Conservation (phyloP, 2,113 vertebrate genomes). For the Corythaixoides concolor region DNA sequence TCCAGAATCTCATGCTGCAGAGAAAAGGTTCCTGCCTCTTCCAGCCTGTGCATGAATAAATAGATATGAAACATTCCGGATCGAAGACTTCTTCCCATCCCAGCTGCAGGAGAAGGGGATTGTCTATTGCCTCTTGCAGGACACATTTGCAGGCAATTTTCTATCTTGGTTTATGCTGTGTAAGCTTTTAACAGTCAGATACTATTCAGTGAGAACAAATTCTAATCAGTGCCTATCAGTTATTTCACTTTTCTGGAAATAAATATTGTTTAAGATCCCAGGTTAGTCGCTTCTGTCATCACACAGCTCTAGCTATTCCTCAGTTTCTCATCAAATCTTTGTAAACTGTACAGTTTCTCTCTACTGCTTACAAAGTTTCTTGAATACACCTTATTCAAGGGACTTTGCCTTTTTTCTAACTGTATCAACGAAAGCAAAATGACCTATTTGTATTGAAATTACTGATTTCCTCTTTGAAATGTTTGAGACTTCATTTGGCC, state of each 20-base stretch:
- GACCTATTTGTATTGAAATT: not conserved
- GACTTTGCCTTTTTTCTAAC: not conserved
- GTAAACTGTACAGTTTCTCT: not conserved
- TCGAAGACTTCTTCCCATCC: not conserved
- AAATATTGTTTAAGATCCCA: not conserved
- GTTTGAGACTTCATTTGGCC: not conserved
- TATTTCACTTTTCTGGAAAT: not conserved
- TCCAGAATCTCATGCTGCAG: not conserved
- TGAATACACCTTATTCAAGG: not conserved
- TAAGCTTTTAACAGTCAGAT: not conserved
- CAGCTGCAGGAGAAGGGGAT: not conserved
- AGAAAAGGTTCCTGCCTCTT: not conserved
- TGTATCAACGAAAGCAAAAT: not conserved
- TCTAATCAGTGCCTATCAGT: not conserved
- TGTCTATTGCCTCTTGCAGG: not conserved
- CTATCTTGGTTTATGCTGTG: not conserved
- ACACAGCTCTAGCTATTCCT: not conserved
- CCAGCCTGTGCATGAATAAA: not conserved
- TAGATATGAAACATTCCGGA: not conserved
- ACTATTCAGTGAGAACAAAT: not conserved
- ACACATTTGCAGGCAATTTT: not conserved
- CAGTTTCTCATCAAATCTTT: not conserved
- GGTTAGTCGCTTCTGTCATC: not conserved
- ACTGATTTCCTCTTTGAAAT: not conserved
- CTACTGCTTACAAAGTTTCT: not conserved